These are phyloP conservation scores for Monodelphis domestica DNA, from an alignment of 2,797 vertebrate genomes.

Conservation along the genomic window DNA sequence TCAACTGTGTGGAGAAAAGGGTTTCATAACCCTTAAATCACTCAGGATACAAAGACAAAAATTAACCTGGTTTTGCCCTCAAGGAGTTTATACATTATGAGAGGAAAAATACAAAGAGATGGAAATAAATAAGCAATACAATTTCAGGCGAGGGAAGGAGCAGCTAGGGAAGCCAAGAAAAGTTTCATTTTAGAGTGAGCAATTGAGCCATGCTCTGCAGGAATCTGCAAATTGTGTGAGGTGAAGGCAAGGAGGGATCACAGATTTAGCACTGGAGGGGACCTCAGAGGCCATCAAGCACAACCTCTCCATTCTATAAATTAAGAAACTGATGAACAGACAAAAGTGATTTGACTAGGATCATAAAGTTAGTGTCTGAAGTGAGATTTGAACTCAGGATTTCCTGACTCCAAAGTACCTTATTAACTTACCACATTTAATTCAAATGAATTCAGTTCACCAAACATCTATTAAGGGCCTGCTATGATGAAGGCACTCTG, in stretches of 20 bases:
- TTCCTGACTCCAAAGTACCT: background rate
- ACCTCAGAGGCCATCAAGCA: background rate
- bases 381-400: background rate
- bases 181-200: background rate
- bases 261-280: background rate
- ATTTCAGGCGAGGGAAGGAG: background rate
- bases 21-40: background rate
- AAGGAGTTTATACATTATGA: background rate
- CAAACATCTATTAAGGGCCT: background rate
- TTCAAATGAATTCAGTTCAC: background rate
- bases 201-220: background rate
- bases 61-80: background rate
- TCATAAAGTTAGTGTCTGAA: background rate
- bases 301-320: background rate
- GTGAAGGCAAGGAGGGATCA: background rate
- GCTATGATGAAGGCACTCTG: background rate
- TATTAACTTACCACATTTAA: background rate
- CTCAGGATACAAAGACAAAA: background rate
- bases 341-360: background rate
- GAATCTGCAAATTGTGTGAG: background rate
- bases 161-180: background rate
- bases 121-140: background rate
- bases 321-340: background rate
- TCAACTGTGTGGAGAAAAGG: background rate
- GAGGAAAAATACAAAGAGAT: background rate